These are phyloP conservation scores for Echinometra lucunter DNA, from an alignment of 53 echinoderm and acorn worm species.

Conservation along the genomic window DNA sequence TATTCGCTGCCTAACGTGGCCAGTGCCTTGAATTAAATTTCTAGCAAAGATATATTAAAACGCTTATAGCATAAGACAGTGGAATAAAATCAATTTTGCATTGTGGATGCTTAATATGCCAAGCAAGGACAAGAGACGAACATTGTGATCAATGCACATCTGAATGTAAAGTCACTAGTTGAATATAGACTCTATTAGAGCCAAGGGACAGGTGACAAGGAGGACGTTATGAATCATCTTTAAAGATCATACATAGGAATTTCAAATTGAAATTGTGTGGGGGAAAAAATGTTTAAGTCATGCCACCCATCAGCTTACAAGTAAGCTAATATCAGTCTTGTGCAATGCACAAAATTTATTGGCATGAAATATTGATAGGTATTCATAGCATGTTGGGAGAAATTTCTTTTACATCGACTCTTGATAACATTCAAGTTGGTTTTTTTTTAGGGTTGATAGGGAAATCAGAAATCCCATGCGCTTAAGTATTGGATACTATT, in stretches of 20 bases:
- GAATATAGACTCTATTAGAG: background rate
- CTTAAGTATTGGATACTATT: background rate
- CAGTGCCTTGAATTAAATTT: slow-evolving; percentile 57
- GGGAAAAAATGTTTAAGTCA: too few relatives aligned
- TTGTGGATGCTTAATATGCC: background rate
- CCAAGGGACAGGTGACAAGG: background rate
- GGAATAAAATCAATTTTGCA: background rate
- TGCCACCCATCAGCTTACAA: background rate
- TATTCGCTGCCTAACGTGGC: background rate
- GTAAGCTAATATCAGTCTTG: background rate
- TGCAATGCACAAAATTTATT: background rate
- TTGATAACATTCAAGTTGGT: background rate
- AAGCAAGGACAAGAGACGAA: background rate
- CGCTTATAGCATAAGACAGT: background rate
- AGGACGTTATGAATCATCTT: background rate
- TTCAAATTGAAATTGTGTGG: too few relatives aligned
- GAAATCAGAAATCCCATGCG: background rate
- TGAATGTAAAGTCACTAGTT: background rate
- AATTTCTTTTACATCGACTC: background rate
- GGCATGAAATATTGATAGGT: background rate
- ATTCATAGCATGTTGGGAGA: background rate
- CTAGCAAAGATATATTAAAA: background rate
- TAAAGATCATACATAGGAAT: background rate
- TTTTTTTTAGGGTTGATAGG: background rate
- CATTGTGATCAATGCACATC: background rate